Evolutionary conservation across 53 echinoderm and acorn worm genomes (phyloP).

Genomic region (Holothuria scabra): DNA sequence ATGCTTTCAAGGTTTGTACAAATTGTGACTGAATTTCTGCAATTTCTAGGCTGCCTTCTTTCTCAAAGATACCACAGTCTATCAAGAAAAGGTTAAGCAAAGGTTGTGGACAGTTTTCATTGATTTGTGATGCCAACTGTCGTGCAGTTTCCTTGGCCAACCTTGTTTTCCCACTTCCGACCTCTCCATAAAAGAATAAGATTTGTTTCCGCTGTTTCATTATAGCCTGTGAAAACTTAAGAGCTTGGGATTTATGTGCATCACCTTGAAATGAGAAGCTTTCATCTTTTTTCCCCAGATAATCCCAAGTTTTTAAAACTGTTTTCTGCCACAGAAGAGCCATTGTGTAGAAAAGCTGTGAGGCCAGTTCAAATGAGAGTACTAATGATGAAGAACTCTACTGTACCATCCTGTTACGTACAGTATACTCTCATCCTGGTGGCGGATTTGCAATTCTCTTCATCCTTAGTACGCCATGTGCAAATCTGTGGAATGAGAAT

Average conservation of each 20-base stretch:
- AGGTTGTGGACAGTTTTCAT: not conserved
- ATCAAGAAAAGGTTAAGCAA: constrained; percentile 4
- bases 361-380: no score
- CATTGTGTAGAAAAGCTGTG: not conserved
- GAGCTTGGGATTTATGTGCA: not conserved
- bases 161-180: constrained; percentile 34
- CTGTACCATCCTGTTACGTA: no score
- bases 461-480: no score
- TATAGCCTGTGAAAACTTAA: constrained; percentile 10
- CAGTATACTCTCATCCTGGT: no score
- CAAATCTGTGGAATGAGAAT: no score
- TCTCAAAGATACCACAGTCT: not conserved
- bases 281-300: constrained; percentile 6
- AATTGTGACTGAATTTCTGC: not conserved
- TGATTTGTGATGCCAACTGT: constrained; percentile 7
- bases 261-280: constrained; percentile 10
- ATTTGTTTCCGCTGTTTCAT: constrained; percentile 5
- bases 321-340: not conserved
- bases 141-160: constrained; percentile 32
- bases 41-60: not conserved
- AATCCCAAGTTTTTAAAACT: not conserved
- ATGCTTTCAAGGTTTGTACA: not conserved
- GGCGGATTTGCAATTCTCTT: no score
- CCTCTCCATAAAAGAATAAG: constrained; percentile 16
- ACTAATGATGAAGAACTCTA: no score